A percentile compares a stretch with the other conserved stretches of the same genome.
phyloP scores from a whole-genome alignment of 2,888 invertebrate genomes.

The Phanerotoma sp. region DNA sequence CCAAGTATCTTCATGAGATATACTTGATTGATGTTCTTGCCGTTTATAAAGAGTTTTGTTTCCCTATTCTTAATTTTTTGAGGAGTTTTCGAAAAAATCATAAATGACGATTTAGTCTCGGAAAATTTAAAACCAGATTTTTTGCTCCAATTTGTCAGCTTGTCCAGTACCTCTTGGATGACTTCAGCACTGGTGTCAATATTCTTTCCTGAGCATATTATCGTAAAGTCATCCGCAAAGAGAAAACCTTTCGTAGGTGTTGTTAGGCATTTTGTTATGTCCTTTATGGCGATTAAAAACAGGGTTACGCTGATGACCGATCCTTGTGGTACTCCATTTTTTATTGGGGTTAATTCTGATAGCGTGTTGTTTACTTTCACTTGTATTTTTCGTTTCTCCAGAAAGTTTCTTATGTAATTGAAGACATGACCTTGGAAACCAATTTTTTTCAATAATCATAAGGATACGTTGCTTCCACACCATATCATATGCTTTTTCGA shows the following conservation, averaged over 20 bases:
- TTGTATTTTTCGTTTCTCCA: slow-evolving; percentile 9
- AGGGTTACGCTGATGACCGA: slow-evolving; percentile 28
- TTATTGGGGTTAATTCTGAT: neutral
- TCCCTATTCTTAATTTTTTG: neutral
- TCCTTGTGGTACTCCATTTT: slow-evolving; percentile 33
- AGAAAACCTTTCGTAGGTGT: too few relatives aligned
- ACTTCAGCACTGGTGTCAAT: slow-evolving; percentile 5
- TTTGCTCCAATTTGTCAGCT: slow-evolving; percentile 17
- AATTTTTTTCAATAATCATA: neutral
- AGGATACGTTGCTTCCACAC: slow-evolving; percentile 14
- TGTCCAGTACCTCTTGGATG: slow-evolving; percentile 22
- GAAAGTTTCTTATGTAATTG: slow-evolving; percentile 12
- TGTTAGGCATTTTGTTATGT: too few relatives aligned
- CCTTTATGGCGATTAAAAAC: slow-evolving; percentile 32
- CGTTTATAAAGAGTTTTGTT: slow-evolving; percentile 3
- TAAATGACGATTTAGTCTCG: slow-evolving; percentile 14
- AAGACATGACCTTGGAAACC: slow-evolving; percentile 14
- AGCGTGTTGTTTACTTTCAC: neutral
- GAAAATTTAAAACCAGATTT: slow-evolving; percentile 28
- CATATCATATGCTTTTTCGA: slow-evolving; percentile 23
- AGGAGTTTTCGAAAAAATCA: slow-evolving; percentile 11
- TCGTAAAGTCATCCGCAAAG: slow-evolving; percentile 31
- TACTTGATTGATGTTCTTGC: neutral
- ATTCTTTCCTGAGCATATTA: slow-evolving; percentile 18
- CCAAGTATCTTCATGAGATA: slow-evolving; percentile 26